phyloP scores from a whole-genome alignment of 2,797 vertebrate genomes.

The Thamnophis elegans region DNA sequence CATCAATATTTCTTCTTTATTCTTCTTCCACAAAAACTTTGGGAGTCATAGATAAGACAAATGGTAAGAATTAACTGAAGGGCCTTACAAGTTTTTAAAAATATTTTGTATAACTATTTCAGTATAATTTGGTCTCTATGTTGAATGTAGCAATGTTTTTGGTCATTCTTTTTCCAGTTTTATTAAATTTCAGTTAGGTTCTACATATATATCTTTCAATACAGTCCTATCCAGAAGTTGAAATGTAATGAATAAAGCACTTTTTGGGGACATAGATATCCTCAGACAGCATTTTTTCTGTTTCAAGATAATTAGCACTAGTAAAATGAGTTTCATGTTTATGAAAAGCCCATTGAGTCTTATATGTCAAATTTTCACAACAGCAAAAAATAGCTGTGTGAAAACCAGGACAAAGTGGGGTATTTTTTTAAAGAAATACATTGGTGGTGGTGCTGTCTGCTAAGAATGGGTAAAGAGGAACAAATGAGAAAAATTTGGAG shows the following conservation, averaged over 20 bases:
- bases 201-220: slow-evolving; percentile 11
- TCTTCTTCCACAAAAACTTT: neutral
- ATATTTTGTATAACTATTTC: neutral
- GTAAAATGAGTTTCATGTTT: neutral
- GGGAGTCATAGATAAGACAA: neutral
- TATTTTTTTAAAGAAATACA: neutral
- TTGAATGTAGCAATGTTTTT: neutral
- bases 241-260: neutral
- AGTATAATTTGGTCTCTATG: neutral
- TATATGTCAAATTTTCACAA: neutral
- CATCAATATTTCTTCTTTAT: slow-evolving; percentile 30
- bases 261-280: neutral
- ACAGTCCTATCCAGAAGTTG: neutral
- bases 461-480: neutral
- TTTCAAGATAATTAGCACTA: neutral
- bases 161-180: neutral
- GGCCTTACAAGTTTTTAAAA: neutral
- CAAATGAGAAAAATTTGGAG: neutral
- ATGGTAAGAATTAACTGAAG: neutral
- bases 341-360: neutral
- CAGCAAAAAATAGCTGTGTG: neutral
- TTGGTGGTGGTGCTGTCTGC: neutral
- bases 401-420: neutral
- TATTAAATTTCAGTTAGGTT: neutral
- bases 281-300: neutral